Evolutionary conservation across 2,888 invertebrate species (phyloP).

Genomic region (Leptopilina syphax): DNA sequence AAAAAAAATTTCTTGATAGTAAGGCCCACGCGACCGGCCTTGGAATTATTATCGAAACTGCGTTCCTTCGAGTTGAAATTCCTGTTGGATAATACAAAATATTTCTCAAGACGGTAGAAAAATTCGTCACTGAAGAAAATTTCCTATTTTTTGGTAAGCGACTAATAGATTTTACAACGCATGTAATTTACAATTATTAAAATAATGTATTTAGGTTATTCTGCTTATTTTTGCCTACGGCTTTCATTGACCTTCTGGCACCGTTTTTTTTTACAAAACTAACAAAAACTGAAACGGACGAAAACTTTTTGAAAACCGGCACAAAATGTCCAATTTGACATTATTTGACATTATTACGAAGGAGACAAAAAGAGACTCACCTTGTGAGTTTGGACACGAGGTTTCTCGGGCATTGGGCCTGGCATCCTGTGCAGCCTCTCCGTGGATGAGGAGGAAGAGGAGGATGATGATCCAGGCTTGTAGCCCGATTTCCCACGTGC

Average conservation of each 20-base stretch:
- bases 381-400: slow-evolving; percentile 73
- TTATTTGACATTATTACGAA: neutral
- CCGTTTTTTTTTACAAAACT: no score
- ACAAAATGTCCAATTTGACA: neutral
- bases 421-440: slow-evolving; percentile 72
- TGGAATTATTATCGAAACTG: slow-evolving; percentile 49
- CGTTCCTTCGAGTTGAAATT: slow-evolving; percentile 36
- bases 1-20: slow-evolving; percentile 32
- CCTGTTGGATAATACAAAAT: slow-evolving; percentile 23
- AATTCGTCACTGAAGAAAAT: no score
- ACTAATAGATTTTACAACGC: no score
- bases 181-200: no score
- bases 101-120: neutral
- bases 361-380: slow-evolving; percentile 56
- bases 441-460: slow-evolving; percentile 69
- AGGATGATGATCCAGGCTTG: slow-evolving; percentile 69
- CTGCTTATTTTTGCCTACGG: no score
- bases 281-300: no score
- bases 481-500: slow-evolving; percentile 71
- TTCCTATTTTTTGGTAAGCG: no score
- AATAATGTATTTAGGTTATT: no score
- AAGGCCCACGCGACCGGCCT: slow-evolving; percentile 50
- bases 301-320: no score
- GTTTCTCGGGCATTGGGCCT: slow-evolving; percentile 73
- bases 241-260: no score